A percentile compares a stretch with the other conserved stretches of the same genome.
phyloP scores from a whole-genome alignment of 2,888 invertebrate species.

The Tillus elongatus region DNA sequence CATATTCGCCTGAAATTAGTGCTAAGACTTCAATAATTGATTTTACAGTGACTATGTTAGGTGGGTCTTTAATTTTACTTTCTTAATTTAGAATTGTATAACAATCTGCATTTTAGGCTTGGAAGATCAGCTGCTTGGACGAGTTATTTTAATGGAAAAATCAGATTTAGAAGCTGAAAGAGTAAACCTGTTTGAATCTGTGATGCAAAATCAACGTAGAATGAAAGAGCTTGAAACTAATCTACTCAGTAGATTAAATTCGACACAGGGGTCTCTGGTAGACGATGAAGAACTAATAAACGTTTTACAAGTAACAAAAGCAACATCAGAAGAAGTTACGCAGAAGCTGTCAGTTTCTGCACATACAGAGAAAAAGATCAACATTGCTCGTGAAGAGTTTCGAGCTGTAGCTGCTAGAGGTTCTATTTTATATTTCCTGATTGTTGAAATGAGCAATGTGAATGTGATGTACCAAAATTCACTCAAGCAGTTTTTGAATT shows the following conservation, averaged over 20 bases:
- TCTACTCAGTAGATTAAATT: slow-evolving; percentile 80
- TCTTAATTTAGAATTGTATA: too few relatives aligned
- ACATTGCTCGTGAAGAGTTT: slow-evolving; percentile 88
- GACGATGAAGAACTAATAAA: slow-evolving; percentile 92
- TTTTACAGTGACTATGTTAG: slow-evolving; percentile 92
- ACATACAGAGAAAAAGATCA: slow-evolving; percentile 89
- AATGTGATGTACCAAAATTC: slow-evolving; percentile 97
- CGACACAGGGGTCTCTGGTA: slow-evolving; percentile 86
- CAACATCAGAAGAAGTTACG: slow-evolving; percentile 88
- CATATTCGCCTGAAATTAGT: slow-evolving; percentile 93
- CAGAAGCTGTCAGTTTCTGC: slow-evolving; percentile 88
- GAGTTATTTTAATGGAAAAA: slow-evolving; percentile 94
- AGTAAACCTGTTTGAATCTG: slow-evolving; percentile 87
- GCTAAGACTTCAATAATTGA: slow-evolving; percentile 96
- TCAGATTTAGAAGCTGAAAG: slow-evolving; percentile 91
- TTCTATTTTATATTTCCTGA: slow-evolving; percentile 88
- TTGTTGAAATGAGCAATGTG: slow-evolving; percentile 95
- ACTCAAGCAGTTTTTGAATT: slow-evolving; percentile 82
- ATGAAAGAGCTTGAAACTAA: slow-evolving; percentile 95
- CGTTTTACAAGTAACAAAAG: slow-evolving; percentile 71
- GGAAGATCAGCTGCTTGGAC: slow-evolving; percentile 87
- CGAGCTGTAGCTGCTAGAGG: slow-evolving; percentile 90
- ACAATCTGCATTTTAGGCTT: slow-evolving; percentile 53
- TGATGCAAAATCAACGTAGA: slow-evolving; percentile 90
- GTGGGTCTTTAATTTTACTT: slow-evolving; percentile 14